Percentiles rank a stretch among this genome's conserved stretches.
Conservation (phyloP, 2,797 vertebrate species). For the Semotilus atromaculatus region DNA sequence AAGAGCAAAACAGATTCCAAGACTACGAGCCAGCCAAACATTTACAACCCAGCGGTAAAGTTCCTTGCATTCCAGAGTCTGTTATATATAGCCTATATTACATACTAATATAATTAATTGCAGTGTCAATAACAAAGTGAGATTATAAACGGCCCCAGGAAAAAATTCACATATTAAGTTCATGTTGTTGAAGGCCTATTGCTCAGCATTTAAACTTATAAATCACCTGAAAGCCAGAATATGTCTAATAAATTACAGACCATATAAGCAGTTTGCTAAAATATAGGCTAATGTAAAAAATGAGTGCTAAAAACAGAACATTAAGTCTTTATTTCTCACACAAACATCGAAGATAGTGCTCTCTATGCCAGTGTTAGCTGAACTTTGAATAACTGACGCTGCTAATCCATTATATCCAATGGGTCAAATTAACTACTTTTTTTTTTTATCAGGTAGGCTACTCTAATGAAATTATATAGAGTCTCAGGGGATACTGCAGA, state of each 20-base stretch:
- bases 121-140: not conserved
- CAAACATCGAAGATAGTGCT: not conserved
- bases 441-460: not conserved
- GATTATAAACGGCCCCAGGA: not conserved
- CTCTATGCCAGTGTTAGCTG: not conserved
- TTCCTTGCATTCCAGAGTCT: not conserved
- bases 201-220: not conserved
- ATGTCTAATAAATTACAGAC: not conserved
- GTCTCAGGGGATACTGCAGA: not conserved
- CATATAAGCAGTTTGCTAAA: not conserved
- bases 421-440: not conserved
- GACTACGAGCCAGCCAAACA: not conserved
- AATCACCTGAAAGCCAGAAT: not conserved
- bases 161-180: not conserved
- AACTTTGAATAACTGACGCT: not conserved
- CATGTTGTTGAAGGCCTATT: not conserved
- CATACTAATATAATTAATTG: not conserved
- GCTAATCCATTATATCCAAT: not conserved
- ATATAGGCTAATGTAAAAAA: not conserved
- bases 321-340: not conserved
- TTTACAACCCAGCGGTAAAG: not conserved
- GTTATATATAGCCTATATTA: not conserved
- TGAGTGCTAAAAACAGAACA: not conserved
- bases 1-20: conserved; percentile 24
- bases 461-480: not conserved